A percentile compares a stretch with the other conserved stretches of the same genome.
Evolutionary conservation across 2,797 vertebrate genomes (phyloP).

Genomic region (Glossophaga mutica): DNA sequence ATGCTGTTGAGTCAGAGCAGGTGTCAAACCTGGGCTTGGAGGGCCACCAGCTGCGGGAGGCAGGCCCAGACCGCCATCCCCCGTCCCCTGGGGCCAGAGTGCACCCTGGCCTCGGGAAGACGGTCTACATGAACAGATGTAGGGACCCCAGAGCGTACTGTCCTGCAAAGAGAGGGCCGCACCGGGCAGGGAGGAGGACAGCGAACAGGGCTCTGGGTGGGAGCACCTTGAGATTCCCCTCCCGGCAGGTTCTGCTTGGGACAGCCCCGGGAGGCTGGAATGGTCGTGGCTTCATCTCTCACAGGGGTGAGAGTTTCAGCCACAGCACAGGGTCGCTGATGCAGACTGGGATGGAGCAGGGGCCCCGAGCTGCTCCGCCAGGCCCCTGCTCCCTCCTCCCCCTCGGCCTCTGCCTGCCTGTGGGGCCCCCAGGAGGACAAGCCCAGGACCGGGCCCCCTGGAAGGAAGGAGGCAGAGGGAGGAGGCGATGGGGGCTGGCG

Average conservation of each 20-base stretch:
- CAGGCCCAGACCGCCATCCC: not conserved
- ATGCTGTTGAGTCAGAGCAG: not conserved
- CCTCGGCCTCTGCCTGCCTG: not conserved
- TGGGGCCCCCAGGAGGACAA: not conserved
- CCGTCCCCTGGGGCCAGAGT: no score
- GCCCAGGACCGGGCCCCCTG: not conserved
- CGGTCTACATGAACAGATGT: accelerated
- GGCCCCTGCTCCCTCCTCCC: accelerated
- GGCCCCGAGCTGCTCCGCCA: not conserved
- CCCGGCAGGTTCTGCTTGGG: accelerated
- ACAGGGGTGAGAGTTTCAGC: not conserved
- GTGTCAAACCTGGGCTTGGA: not conserved
- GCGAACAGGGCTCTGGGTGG: no score
- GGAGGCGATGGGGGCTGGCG: no score
- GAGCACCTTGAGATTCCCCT: no score
- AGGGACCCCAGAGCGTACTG: no score
- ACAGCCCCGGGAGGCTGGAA: not conserved
- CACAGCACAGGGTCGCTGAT: accelerated
- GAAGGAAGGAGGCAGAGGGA: not conserved
- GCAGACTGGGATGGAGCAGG: not conserved
- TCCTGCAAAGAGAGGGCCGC: not conserved
- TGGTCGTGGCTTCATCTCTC: not conserved
- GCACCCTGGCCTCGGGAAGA: not conserved
- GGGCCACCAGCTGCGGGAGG: not conserved
- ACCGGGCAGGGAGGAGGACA: not conserved